Percentiles rank a stretch among this genome's conserved stretches.
phyloP scores from a whole-genome alignment of 2,113 vertebrate species.

The Nematolebias whitei region DNA sequence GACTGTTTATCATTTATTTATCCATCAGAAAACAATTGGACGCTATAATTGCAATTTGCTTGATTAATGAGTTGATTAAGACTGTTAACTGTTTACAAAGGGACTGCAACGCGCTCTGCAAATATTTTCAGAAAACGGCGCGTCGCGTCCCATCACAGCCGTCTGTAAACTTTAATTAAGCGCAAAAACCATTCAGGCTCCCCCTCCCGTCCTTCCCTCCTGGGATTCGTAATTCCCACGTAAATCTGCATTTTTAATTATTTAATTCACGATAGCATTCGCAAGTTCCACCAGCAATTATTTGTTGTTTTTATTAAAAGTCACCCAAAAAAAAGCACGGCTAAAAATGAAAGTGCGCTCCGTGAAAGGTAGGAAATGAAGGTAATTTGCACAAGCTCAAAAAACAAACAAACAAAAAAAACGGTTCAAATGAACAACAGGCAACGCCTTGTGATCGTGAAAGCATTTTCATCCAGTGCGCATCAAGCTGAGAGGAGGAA shows the following conservation, averaged over 20 bases:
- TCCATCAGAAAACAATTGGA: constrained; percentile 79
- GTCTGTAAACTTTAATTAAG: constrained; percentile 83
- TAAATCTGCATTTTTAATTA: constrained; percentile 84
- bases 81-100: constrained; percentile 79
- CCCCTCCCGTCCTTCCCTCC: constrained; percentile 51
- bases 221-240: constrained; percentile 79
- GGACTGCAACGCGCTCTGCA: constrained; percentile 71
- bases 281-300: constrained; percentile 68
- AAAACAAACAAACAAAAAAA: constrained; percentile 16
- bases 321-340: constrained; percentile 55
- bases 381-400: constrained; percentile 55
- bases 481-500: constrained; percentile 56
- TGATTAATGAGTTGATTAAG: constrained; percentile 84
- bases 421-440: constrained; percentile 37
- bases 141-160: constrained; percentile 71
- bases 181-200: constrained; percentile 64
- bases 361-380: constrained; percentile 65
- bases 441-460: constrained; percentile 39
- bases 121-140: constrained; percentile 76
- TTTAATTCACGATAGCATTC: constrained; percentile 77
- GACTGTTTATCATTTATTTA: constrained; percentile 77
- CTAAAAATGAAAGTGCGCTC: constrained; percentile 43
- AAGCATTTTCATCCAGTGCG: constrained; percentile 57
- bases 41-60: constrained; percentile 79
- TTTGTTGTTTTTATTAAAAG: constrained; percentile 72